Evolutionary conservation across 2,888 invertebrate genomes (phyloP), one percentile per base, ranked within the genome.

Genomic region (Drosophila ezoana): DNA sequence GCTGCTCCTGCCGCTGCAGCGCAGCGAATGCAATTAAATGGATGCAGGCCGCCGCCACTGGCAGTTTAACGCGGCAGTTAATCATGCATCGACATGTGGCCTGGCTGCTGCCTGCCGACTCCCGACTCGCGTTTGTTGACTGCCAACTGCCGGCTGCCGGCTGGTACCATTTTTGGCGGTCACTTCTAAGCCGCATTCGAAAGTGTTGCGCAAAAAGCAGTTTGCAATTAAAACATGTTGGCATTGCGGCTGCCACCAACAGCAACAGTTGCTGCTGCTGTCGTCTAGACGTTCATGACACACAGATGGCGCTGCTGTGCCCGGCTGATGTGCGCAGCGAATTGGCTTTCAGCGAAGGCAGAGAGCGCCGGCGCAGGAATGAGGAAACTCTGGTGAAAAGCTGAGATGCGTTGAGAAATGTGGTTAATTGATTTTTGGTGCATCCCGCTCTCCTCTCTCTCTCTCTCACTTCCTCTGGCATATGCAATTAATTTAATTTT

Each of bases 161-260:
- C 47, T 70, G 62, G 59, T 71, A 66, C 64, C 61, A 63, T 68
- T 76, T 83, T 86, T 82, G 88, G 82, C 88, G 82, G 82, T 86
- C 89, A 88, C 82, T 82, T 82, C 88, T 88, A 83, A 83, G 84
- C 68, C 49, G 56, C 78, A 76, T 75, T 87, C 81, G 89, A 86
- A 86, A 86, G 85, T 86, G 89, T 86, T 85, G 87, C 76, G 87
- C 87, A 76, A 89, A 88, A 87, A 79, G 87, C 89, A 81, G 81
- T 84, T 88, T 77, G 89, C 89, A 86, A 87, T 89, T 87, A 89
- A 82, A 82, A 82, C 83, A 88, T 72, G 88, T 88, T 74, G 85
- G 48, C 66, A 76, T 76, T 71, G 76, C 59, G 45, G 78, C 62
- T 56, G 47, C 41, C 28, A 53, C 32, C 56, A 37, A 18, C 66